Evolutionary conservation across 2,113 vertebrate species (phyloP), one percentile per base, ranked within the genome.

Genomic region (Hippocampus guttulatus): DNA sequence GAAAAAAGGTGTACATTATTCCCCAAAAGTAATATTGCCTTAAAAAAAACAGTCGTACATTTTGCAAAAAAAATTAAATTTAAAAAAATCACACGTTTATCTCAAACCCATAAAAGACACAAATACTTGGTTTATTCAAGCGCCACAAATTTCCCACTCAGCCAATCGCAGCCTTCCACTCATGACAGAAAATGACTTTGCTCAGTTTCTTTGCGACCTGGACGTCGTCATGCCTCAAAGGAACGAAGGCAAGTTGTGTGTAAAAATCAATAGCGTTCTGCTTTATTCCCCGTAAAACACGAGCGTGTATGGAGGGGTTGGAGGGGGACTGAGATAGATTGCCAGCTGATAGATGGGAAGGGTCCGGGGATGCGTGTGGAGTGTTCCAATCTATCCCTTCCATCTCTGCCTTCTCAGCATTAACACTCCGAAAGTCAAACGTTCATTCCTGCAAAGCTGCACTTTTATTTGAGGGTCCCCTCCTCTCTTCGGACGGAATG

Each of bases 401-500:
- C 41, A 12, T 65, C 49, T 55, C 60, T 64, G 47, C 58, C 49
- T 60, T 67, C 47, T 67, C 64, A 43, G 55, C 72, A 23, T 55
- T 63, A 67, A 74, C 64, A 72, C 52, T 57, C 20, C 38, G 68
- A 64, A 64, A n/a, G 55, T 69, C 63, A 58, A 68, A 63, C 68
- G 60, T 64, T 61, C 55, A 70, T 60, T 54, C 49, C 27, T 51
- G 66, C 77, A 69, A 55, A 40, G 38, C 52, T n/a, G 23, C 14
- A 52, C 66, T 73, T 69, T 68, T 70, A 70, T 65, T 55, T 41
- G 49, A 20, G 7, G 66, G 64, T 63, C 21, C n/a, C 33, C 38
- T 38, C 49, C 76, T 38, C 40, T 49, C 77, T 65, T 69, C 8
- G 27, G 45, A 1, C 16, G 15, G 72, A 79, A 88, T 86, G 86